Evolutionary conservation across 2,113 vertebrate species (phyloP), one percentile per base, ranked within the genome.

Genomic region (Mohoua ochrocephala): DNA sequence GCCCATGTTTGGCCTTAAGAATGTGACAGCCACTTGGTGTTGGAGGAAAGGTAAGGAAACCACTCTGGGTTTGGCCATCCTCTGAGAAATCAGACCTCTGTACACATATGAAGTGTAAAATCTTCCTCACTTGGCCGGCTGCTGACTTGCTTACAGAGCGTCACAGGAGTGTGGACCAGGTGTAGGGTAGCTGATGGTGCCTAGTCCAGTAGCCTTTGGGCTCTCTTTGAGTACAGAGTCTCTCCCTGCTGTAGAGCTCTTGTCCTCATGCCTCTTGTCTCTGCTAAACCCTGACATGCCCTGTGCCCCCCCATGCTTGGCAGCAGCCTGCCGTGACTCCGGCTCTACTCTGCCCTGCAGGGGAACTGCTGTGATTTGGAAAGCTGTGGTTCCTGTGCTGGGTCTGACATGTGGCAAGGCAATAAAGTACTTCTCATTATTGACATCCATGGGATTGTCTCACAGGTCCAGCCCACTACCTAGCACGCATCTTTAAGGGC

Each of bases 361-460:
- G 67, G 75, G 57, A 83, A 61, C 64, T 47, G 28, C 30, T 3
- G 8, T 31, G 53, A 30, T 61, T 71, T 89, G 52, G 63, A 47
- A 70, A 93, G 50, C 74, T 85, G 30, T 52, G 65, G 42, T 64
- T 86, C 63, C 67, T 89, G 3, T 3, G 0, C 57, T 71, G 63
- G 11, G 13, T 89, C 76, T 84, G 77, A 61, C 2, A 2, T 13
- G 56, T 74, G 61, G n/a, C 82, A 93, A 68, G 95, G 44, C 57
- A 95, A 73, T 80, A 42, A 80, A 93, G 35, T 23, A 37, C 37
- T 91, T 84, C 57, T 80, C 44, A 60, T 86, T 85, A 75, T 37
- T 78, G 88, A 31, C 83, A 86, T 83, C 84, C 57, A 17, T 28
- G 15, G 42, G 10, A 28, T 42, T 79, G 50, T 76, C 37, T 65